Base-by-base conservation (phyloP, 2,797 vertebrate genomes). In the Enteromius thamalakanensis region DNA sequence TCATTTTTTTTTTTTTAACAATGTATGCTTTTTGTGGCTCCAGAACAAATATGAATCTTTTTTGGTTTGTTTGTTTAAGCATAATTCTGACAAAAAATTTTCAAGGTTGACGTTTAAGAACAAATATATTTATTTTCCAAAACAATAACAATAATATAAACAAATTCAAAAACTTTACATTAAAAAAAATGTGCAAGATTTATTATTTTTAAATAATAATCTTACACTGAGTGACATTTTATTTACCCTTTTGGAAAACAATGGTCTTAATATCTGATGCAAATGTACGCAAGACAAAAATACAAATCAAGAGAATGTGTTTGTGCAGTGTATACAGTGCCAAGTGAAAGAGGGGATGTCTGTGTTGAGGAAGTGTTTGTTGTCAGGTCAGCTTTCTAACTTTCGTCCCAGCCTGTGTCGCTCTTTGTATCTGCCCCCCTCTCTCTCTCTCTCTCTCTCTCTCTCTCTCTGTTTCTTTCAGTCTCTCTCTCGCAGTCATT, bases 331-430 rank as follows among this genome's bases (percentile, higher is more conserved):
- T 74, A 75, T 82, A 82, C 71, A 83, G 85, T 86, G 87, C 79
- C 86, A 86, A 87, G 91, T 88, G 88, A 87, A 90, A 86, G 49
- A 60, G 70, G 78, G 79, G 85, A 58, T 88, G 83, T 76, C 68
- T 82, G 75, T 86, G 79, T 87, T 87, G 82, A 87, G 86, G 87
- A 89, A 88, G 84, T 87, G 83, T 89, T 89, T 80, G 80, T 84
- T 86, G 71, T 81, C 86, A 85, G 86, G 71, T 83, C 37, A 74
- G 79, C 88, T 91, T 76, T 84, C 77, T 80, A 60, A 88, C 84
- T 74, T 78, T 29, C 3, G 29, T 82, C 76, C n/a, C 71, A 75
- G 51, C 49, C 67, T 45, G 32, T 78, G 45, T 76, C 62, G 65
- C 55, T 85, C 45, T 81, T 64, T 72, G 51, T 85, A 26, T 62